Conservation (phyloP, 2,888 invertebrate genomes). For the Agrypnus murinus region DNA sequence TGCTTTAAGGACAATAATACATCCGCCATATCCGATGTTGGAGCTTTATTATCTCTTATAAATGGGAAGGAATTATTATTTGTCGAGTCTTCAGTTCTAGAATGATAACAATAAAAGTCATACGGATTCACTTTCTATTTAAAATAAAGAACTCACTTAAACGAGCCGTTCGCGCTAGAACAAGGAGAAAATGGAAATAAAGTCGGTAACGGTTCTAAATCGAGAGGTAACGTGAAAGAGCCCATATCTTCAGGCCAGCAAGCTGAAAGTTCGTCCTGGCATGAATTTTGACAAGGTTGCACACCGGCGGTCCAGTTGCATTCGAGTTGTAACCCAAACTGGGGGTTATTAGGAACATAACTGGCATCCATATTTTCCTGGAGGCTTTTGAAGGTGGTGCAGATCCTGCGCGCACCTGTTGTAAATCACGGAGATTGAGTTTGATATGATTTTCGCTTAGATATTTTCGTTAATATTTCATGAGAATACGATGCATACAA, state of each 20-base stretch:
- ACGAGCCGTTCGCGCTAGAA: conserved; percentile 72
- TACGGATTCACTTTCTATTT: too few species aligned
- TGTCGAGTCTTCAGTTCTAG: conserved; percentile 54
- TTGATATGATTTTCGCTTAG: conserved; percentile 44
- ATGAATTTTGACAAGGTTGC: conserved; percentile 67
- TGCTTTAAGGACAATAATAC: conserved; percentile 91
- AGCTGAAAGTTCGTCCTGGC: conserved; percentile 68
- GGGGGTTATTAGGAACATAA: conserved; percentile 81
- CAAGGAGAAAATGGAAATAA: conserved; percentile 92
- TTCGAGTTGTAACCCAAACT: conserved; percentile 76
- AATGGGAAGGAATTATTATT: conserved; percentile 44
- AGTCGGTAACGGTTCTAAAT: conserved; percentile 90
- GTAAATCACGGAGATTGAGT: conserved; percentile 44
- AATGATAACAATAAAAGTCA: conserved; percentile 38
- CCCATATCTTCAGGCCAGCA: conserved; percentile 84
- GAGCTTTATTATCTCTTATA: conserved; percentile 67
- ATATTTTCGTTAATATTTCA: too few species aligned
- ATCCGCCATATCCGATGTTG: conserved; percentile 87
- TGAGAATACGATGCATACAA: too few species aligned
- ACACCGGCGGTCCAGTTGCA: conserved; percentile 68
- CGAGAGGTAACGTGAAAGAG: conserved; percentile 88
- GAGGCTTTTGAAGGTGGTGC: conserved; percentile 58
- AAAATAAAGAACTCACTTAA: conserved; percentile 57
- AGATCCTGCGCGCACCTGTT: conserved; percentile 56
- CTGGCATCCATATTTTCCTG: conserved; percentile 73